Evolutionary conservation across 2,797 vertebrate species (phyloP).

Genomic region (Kryptopterus vitreolus): DNA sequence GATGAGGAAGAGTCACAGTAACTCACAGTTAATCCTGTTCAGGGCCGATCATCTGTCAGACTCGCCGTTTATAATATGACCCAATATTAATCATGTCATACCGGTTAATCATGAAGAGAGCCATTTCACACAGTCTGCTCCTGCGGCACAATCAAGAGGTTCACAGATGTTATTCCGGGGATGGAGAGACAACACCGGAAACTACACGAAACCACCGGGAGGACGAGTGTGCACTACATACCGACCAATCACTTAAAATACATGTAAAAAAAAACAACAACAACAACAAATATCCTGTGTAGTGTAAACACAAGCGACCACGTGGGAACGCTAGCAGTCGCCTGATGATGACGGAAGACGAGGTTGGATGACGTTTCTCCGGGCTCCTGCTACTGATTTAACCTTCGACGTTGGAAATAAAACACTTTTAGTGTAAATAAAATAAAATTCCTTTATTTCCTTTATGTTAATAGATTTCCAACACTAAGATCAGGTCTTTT

Average conservation of each 20-base stretch:
- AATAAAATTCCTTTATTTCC: too few species aligned
- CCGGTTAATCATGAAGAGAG: slow-evolving; percentile 49
- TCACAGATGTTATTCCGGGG: not conserved
- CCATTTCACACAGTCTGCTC: slow-evolving; percentile 28
- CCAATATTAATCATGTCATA: not conserved
- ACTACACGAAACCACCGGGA: not conserved
- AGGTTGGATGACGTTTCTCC: not conserved
- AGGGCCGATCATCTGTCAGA: not conserved
- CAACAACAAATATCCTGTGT: not conserved
- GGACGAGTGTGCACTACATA: not conserved
- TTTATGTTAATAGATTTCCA: too few species aligned
- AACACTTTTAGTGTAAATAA: too few species aligned
- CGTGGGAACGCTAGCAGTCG: slow-evolving; percentile 36
- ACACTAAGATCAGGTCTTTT: too few species aligned
- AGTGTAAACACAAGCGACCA: slow-evolving; percentile 15
- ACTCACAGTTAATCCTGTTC: not conserved
- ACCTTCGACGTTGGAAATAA: too few species aligned
- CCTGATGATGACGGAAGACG: slow-evolving; percentile 25
- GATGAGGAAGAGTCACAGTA: not conserved
- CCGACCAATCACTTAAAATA: not conserved
- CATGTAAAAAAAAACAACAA: too few species aligned
- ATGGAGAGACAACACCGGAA: not conserved
- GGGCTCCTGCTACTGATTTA: not conserved
- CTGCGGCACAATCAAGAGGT: not conserved
- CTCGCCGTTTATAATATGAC: not conserved